A percentile compares a stretch with the other conserved stretches of the same genome.
Evolutionary conservation across 2,888 invertebrate species (phyloP).

Genomic region (Agapostemon virescens): DNA sequence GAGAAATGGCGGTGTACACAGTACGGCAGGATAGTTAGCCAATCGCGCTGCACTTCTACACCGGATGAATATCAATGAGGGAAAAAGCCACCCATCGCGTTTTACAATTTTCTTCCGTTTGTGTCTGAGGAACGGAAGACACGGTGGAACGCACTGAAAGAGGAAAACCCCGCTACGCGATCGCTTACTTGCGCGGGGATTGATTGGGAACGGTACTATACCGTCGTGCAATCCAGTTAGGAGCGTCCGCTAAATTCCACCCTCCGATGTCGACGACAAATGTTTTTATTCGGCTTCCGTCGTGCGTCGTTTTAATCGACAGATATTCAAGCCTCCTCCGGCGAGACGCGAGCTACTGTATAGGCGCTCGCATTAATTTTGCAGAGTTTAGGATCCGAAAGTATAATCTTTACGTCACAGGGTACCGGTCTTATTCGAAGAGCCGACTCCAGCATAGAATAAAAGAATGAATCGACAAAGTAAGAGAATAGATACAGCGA

Average conservation of each 20-base stretch:
- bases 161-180: slow-evolving; percentile 29
- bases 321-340: not conserved
- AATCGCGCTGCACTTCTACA: slow-evolving; percentile 75
- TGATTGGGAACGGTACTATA: slow-evolving; percentile 70
- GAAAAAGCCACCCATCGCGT: slow-evolving; percentile 72
- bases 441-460: too few relatives aligned
- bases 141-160: slow-evolving; percentile 2
- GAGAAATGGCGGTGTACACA: slow-evolving; percentile 55
- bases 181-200: slow-evolving; percentile 65
- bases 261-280: slow-evolving; percentile 20
- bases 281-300: slow-evolving; percentile 34
- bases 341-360: not conserved
- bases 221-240: slow-evolving; percentile 63
- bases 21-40: slow-evolving; percentile 77
- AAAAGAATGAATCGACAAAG: not conserved
- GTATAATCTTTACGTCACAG: not conserved
- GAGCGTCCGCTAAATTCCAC: slow-evolving; percentile 36
- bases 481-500: not conserved
- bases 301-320: slow-evolving; percentile 1
- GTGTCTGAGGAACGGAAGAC: slow-evolving; percentile 47
- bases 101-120: slow-evolving; percentile 74
- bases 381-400: not conserved
- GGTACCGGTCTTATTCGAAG: not conserved
- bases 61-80: slow-evolving; percentile 79
- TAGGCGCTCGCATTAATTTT: not conserved